Evolutionary conservation across 2,113 vertebrate species (phyloP), one percentile per base, ranked within the genome.

Genomic region (Sitta europaea): DNA sequence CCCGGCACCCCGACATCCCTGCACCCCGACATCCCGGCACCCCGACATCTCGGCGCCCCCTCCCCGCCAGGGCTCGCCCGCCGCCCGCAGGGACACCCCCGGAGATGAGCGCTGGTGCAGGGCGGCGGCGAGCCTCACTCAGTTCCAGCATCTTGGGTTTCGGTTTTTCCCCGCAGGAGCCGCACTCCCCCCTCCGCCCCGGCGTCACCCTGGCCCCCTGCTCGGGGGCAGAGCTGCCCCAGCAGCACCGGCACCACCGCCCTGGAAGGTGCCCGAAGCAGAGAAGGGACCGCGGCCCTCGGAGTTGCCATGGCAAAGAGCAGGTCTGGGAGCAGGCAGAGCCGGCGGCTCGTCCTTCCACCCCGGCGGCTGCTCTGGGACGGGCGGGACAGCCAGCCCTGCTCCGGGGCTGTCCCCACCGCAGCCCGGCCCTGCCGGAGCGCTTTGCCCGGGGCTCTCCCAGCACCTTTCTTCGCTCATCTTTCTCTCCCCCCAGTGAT

Each of bases 301-400:
- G 22, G 31, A 29, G 51, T 3, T 42, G 55, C 62, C 62, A 1
- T 6, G 55, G 58, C 66, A 71, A 36, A 38, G 62, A 72, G 73
- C 61, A 17, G 51, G 3, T 8, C 24, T 0, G 0, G 23, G 36
- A 47, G 27, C 35, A 8, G 5, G 31, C 51, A 43, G 21, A n/a
- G 65, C 8, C 1, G 0, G 9, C 3, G 38, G 53, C 21, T 77
- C 17, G 0, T 18, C 38, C 33, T 6, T 3, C 61, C 55, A 6
- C 70, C 27, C 5, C 42, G 8, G 51, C 0, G 2, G 48, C 40
- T 8, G 29, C 0, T 42, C 2, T 6, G 29, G 62, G 38, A 13
- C n/a, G 2, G 35, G n/a, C n/a, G n/a, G n/a, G n/a, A n/a, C n/a
- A n/a, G n/a, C n/a, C n/a, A n/a, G n/a, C n/a, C n/a, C 40, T 40